Base-by-base conservation (phyloP, 2,113 vertebrate genomes). In the Sigmodon hispidus region DNA sequence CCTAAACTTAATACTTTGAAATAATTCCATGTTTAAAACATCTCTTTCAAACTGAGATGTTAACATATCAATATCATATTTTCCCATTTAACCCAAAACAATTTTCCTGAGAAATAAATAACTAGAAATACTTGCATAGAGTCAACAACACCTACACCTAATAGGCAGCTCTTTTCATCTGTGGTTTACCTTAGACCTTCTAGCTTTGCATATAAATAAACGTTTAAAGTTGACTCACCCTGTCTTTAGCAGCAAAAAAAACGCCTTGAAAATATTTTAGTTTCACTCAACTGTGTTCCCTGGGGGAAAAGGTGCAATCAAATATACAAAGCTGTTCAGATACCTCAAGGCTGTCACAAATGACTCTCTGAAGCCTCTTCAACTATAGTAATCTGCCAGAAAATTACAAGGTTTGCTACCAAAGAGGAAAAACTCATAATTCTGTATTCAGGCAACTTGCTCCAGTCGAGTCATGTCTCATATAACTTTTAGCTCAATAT, bases 1-100 rank as follows among this genome's bases (percentile, higher is more conserved):
- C 40, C 34, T 89, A 85, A 94, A 92, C 29, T 96, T 87, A 94
- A 83, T 96, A 95, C 79, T 85, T 94, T 72, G 61, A 97, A 93
- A 94, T 90, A 90, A 72, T 85, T 87, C 43, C 59, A 91, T 24
- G 24, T 45, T 92, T 80, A 85, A 94, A 77, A 77, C 87, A 63
- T 90, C 59, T n/a, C 86, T 96, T 90, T n/a, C 43, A 75, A 97
- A 92, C 29, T 87, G 57, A 95, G 63, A 85, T 72, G 26, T 45
- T 89, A 52, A 90, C 65, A 87, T 70, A 43, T 13, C 48, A 21
- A 45, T 89, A 9, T 3, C 1, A 43, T 90, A 91, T 94, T 70
- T 76, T 52, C 31, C 1, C 19, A 80, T 45, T 75, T 72, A 83
- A 43, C 7, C 26, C n/a, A 22, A 43, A 10, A 77, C 26, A 88